Evolutionary conservation across 2,113 vertebrate species (phyloP), one percentile per base, ranked within the genome.

Genomic region (Polypterus senegalus): DNA sequence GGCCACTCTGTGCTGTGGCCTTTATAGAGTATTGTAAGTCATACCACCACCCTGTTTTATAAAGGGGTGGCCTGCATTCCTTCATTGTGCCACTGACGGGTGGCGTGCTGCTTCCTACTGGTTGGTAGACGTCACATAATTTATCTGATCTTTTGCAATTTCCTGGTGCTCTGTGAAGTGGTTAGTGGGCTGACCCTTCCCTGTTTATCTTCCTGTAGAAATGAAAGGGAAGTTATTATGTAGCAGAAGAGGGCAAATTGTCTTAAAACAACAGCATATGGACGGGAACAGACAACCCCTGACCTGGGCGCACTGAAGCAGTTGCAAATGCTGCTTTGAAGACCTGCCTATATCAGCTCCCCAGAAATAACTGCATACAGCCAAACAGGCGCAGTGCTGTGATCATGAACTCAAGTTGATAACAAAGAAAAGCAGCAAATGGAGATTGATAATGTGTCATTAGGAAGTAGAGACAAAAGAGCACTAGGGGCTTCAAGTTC

Each of bases 211-310:
- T 84, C 78, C 74, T 74, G 76, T 80, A 75, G 77, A 73, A 79
- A 84, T 76, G 83, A 82, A 86, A 82, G 89, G 89, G 90, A 90
- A 91, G 81, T 79, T 86, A 89, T 90, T 90, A 90, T 87, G 82
- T 79, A 78, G 83, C 87, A 27, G 71, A 70, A 73, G 68, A 49
- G 59, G 62, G 86, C 80, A 84, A 87, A 87, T 84, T 81, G 79
- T 77, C 70, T 80, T 73, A 67, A 77, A 79, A 70, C 70, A 73
- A 82, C 64, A 78, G 49, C 61, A 58, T 11, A 58, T 46, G 51
- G 61, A 61, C 61, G 79, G 70, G 79, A 81, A 80, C 88, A 87
- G 90, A 86, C 86, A 89, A 75, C 86, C 78, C 83, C 82, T 90
- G 86, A 89, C 85, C 86, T 54, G 67, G 63, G 58, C 63, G 27